Conservation (phyloP, 2,888 invertebrate genomes). For the Cyaniris semiargus region DNA sequence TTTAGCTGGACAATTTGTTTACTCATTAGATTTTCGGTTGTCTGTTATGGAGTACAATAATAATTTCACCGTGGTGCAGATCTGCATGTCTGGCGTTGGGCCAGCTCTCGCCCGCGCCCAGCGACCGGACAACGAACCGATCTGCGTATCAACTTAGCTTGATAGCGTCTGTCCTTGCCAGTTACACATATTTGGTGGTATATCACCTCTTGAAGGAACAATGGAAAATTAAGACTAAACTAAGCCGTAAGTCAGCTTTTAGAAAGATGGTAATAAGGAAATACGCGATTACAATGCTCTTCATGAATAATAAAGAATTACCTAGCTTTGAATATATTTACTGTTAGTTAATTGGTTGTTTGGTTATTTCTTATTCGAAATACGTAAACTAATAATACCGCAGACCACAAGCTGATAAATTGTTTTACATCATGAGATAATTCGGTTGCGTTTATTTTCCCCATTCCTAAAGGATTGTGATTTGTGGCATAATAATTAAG, state of each 20-base stretch:
- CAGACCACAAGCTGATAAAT: neutral
- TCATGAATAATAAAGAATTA: neutral
- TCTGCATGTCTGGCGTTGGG: constrained; percentile 2
- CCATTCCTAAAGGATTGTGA: constrained; percentile 18
- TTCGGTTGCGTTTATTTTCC: neutral
- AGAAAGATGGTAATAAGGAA: no score
- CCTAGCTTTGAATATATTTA: neutral
- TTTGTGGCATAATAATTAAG: constrained; percentile 17
- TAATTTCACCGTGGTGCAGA: neutral
- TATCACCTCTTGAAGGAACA: neutral
- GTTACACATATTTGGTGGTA: neutral
- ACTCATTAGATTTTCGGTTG: neutral
- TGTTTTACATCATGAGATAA: neutral
- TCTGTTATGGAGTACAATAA: neutral
- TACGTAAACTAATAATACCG: neutral
- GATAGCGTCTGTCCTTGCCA: neutral
- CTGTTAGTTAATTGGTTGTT: neutral
- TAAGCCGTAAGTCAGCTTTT: no score
- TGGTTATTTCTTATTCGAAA: neutral
- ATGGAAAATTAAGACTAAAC: neutral
- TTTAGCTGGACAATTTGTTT: neutral
- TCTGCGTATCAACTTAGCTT: constrained; percentile 12
- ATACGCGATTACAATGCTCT: neutral
- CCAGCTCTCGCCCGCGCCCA: constrained; percentile 6
- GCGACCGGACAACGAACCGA: constrained; percentile 19